Evolutionary conservation across 92 coral and sea anemone species (phyloP), one percentile per base, ranked within the genome.

Genomic region (Meandrina meandrites): DNA sequence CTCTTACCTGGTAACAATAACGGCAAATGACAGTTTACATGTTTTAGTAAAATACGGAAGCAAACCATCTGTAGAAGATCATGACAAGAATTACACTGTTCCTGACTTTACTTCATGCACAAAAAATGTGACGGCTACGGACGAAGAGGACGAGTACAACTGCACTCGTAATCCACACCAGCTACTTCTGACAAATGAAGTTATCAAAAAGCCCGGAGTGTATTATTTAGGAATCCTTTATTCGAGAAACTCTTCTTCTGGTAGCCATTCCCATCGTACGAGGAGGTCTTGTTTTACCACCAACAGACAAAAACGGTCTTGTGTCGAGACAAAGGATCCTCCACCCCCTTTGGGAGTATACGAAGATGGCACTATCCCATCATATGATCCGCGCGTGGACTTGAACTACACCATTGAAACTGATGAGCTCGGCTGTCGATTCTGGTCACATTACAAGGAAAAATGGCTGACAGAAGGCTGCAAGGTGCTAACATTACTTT

Each of bases 401-500:
- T 17, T 72, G 67, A 88, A 91, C 91, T 91, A 88, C 82, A 88
- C 91, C 12, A 71, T 91, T 53, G 67, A 28, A 10, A 70, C 76
- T 36, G 75, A 77, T 15, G 89, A 88, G 22, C 86, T 81, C 28
- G 74, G 88, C 56, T 91, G 94, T 75, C 75, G 32, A 32, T 91
- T 76, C 76, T 91, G 94, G 94, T 84, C 88, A 18, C 82, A 71
- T n/a, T 81, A 30, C 8, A 45, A 88, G 9, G 68, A 91, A 28
- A 84, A 73, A 14, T 91, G 94, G 94, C 62, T 79, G 18, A 60
- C 81, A 16, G 86, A 77, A 18, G 94, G 94, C 24, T 91, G 94
- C 51, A 79, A 76, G 86, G 87, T 73, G 51, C 34, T 35, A n/a
- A 69, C 22, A 8, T 22, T 1, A 40, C n/a, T 18, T 57, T 5